Percentiles rank a stretch among this genome's conserved stretches.
phyloP scores from a whole-genome alignment of 2,888 invertebrate genomes.

The Cryptosula pallasiana region DNA sequence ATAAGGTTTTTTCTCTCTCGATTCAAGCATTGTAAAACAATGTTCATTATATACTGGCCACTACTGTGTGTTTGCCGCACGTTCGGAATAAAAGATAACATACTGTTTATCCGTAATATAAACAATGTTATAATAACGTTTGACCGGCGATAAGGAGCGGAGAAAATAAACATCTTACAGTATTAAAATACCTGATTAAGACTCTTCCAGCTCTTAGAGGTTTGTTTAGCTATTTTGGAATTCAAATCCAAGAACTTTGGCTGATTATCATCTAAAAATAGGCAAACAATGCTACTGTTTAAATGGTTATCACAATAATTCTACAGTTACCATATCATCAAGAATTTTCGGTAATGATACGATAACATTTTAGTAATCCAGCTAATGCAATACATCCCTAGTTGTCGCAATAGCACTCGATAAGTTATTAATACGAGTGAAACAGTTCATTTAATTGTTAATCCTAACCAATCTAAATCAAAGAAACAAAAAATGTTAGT shows the following conservation, averaged over 20 bases:
- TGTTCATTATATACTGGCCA: too few relatives aligned
- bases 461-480: too few relatives aligned
- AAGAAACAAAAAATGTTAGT: too few relatives aligned
- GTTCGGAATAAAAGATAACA: neutral
- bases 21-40: too few relatives aligned
- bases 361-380: too few relatives aligned
- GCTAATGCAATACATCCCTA: too few relatives aligned
- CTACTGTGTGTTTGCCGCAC: neutral
- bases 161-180: neutral
- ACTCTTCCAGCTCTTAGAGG: constrained; percentile 88
- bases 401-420: too few relatives aligned
- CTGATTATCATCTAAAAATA: constrained; percentile 76
- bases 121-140: neutral
- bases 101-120: neutral
- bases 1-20: too few relatives aligned
- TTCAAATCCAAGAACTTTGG: constrained; percentile 91
- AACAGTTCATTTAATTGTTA: too few relatives aligned
- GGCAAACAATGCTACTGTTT: constrained; percentile 37
- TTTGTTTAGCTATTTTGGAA: constrained; percentile 91
- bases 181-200: constrained; percentile 6
- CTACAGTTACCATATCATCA: too few relatives aligned
- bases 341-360: too few relatives aligned
- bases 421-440: too few relatives aligned
- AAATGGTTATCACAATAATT: constrained; percentile 42
- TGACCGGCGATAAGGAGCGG: neutral